Evolutionary conservation across 2,113 vertebrate species (phyloP).

Genomic region (Laticauda laticaudata): DNA sequence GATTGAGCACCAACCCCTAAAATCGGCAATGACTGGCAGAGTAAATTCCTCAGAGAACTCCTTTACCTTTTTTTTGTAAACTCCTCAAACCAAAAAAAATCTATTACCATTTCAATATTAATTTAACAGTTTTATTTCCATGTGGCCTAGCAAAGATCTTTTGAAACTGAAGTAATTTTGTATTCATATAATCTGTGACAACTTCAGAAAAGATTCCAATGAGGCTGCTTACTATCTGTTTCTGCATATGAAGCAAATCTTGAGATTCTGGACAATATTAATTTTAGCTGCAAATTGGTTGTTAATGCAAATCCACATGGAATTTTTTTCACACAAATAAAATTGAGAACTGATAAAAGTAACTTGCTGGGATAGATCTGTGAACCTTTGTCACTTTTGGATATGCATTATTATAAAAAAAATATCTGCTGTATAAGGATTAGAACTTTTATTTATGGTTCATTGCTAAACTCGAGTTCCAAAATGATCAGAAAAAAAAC

Average conservation of each 20-base stretch:
- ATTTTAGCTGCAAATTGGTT: neutral
- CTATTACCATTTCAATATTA: constrained; percentile 17
- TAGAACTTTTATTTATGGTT: neutral
- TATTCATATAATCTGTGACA: neutral
- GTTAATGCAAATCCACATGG: neutral
- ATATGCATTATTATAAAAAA: neutral
- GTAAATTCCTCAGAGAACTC: too few species aligned
- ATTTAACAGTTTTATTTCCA: constrained; percentile 8
- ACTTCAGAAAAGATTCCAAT: neutral
- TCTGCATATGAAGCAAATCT: neutral
- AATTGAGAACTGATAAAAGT: neutral
- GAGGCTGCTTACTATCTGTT: neutral
- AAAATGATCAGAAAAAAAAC: neutral
- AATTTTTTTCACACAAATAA: neutral
- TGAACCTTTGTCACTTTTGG: neutral
- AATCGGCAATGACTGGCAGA: too few species aligned
- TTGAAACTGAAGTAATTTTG: neutral
- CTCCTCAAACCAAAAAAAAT: too few species aligned
- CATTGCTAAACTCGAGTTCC: neutral
- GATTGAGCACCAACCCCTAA: too few species aligned
- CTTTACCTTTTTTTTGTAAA: too few species aligned
- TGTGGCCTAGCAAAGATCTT: neutral
- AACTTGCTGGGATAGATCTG: neutral
- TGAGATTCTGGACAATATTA: neutral
- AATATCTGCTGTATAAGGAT: neutral